These are phyloP conservation scores for Drosophila repletoides DNA, from an alignment of 1,140 invertebrate species.

Conservation along the genomic window DNA sequence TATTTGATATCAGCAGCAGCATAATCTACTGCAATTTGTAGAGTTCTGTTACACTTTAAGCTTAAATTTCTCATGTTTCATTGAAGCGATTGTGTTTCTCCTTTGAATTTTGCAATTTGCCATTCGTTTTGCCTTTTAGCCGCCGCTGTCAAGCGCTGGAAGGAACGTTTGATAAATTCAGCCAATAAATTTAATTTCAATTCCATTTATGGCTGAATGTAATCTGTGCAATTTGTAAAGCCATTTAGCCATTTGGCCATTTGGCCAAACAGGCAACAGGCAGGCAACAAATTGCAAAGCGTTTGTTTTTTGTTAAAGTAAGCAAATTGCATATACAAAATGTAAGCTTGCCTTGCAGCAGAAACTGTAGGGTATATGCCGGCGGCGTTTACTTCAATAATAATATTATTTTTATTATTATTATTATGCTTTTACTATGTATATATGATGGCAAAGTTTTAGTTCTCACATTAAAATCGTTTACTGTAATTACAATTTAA, in stretches of 20 bases:
- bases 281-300: constrained; percentile 13
- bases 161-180: constrained; percentile 47
- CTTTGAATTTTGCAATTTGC: not conserved
- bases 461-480: constrained; percentile 35
- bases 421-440: not conserved
- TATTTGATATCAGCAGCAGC: not conserved
- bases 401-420: too few species aligned
- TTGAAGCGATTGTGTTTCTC: not conserved
- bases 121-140: not conserved
- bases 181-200: constrained; percentile 52
- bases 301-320: not conserved
- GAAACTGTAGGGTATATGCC: too few species aligned
- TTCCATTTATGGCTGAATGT: constrained; percentile 37
- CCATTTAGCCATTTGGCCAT: constrained; percentile 29
- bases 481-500: constrained; percentile 48
- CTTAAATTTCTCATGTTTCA: not conserved
- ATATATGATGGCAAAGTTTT: constrained; percentile 14
- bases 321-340: constrained; percentile 14
- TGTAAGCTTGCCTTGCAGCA: not conserved
- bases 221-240: constrained; percentile 45
- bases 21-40: not conserved
- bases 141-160: not conserved
- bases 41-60: not conserved
- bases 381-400: too few species aligned
- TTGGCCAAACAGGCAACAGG: not conserved